Evolutionary conservation across 2,888 invertebrate species (phyloP), one percentile per base, ranked within the genome.

Genomic region (Callimorpha dominula): DNA sequence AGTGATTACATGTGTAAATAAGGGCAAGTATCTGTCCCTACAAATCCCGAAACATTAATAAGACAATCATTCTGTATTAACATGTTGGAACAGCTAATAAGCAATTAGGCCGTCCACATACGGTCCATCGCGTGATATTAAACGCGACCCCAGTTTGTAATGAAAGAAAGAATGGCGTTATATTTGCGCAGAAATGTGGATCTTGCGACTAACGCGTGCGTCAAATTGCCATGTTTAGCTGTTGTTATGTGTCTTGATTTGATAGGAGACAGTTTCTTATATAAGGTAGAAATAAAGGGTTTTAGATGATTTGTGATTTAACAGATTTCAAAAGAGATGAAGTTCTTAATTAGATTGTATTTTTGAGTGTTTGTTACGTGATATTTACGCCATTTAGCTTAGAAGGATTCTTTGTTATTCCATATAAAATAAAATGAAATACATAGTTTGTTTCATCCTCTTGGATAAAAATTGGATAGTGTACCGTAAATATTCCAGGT

Each of bases 121-220:
- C 78, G 74, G 85, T 69, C 82, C 78, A 80, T 80, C 82, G 71
- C 71, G 74, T 78, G 81, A 83, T 85, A 89, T 88, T 88, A 86
- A 84, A 83, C 75, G 78, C 81, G 78, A 84, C 81, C 84, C 86
- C 78, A 76, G 83, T 84, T 82, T 80, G 81, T 89, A 91, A 92
- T 92, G 91, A 90, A 90, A 89, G 87, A 86, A 86, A 85, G 85
- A 88, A 88, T 86, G 77, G 82, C 78, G 76, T 79, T 78, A 77
- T 81, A 82, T 86, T 86, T 74, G 84, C 72, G 81, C 75, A 83
- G 81, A 86, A 91, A 88, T 89, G 91, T 86, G 86, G 73, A 86
- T 89, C 86, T 88, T 87, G 80, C 79, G 82, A 81, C 78, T 86
- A 85, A 84, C 90, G 90, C 86, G 88, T 91, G 91, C 84, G 86